phyloP scores from a whole-genome alignment of 2,113 vertebrate genomes.

The Turnix velox region DNA sequence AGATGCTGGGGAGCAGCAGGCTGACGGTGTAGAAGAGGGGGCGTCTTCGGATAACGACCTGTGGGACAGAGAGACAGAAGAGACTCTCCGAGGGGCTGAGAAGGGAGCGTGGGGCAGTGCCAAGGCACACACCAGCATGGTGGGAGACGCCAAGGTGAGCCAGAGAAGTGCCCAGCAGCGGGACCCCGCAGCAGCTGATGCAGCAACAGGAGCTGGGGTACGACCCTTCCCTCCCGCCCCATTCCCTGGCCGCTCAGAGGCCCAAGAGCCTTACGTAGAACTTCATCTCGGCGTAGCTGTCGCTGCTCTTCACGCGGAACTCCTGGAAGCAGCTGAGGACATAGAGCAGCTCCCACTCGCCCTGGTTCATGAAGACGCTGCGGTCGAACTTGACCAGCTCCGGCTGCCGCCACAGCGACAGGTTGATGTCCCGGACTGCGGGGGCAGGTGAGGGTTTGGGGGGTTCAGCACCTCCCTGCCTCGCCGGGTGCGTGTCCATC shows the following conservation, averaged over 20 bases:
- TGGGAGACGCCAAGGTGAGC: background rate
- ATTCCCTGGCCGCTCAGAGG: accelerated
- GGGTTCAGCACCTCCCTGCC: background rate
- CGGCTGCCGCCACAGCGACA: conserved; percentile 87
- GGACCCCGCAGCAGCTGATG: background rate
- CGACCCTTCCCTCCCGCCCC: background rate
- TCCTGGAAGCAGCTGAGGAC: conserved; percentile 83
- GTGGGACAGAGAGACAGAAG: background rate
- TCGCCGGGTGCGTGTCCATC: background rate
- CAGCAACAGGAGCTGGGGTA: accelerated
- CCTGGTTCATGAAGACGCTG: conserved; percentile 94
- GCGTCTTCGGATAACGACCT: conserved; percentile 94
- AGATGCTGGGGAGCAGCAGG: conserved; percentile 92
- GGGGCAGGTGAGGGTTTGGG: background rate
- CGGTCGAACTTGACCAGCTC: conserved; percentile 87
- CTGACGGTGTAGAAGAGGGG: conserved; percentile 93
- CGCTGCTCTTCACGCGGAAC: conserved; percentile 84
- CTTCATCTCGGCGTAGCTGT: conserved; percentile 92
- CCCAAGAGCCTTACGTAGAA: conserved; percentile 82
- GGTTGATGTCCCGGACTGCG: conserved; percentile 92
- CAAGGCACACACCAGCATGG: background rate
- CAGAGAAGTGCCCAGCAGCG: background rate
- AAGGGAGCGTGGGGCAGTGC: background rate
- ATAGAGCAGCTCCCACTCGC: conserved; percentile 95
- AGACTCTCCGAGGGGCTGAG: background rate